Evolutionary conservation across 2,113 vertebrate species (phyloP).

Genomic region (Himantopus leucocephalus): DNA sequence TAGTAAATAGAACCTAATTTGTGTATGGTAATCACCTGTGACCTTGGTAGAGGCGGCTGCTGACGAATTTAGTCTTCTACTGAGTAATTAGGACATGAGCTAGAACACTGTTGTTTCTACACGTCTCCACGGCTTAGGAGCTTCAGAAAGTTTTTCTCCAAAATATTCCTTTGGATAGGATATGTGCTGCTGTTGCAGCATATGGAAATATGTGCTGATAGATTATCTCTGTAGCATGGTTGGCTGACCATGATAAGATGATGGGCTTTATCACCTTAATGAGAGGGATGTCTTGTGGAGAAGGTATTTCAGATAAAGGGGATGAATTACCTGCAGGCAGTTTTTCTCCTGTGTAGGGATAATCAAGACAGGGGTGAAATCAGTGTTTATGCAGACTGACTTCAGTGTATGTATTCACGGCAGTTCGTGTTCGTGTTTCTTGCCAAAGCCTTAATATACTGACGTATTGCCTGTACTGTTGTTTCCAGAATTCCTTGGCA

Average conservation of each 20-base stretch:
- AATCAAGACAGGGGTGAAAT: not conserved
- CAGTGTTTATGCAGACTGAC: not conserved
- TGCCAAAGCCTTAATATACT: not conserved
- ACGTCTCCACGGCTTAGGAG: not conserved
- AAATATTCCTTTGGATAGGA: not conserved
- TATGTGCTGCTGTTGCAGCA: no score
- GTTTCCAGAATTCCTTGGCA: not conserved
- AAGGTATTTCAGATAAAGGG: not conserved
- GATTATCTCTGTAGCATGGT: rapidly evolving
- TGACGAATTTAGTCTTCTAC: not conserved
- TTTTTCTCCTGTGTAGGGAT: not conserved
- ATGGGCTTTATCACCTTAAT: not conserved
- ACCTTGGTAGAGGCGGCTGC: not conserved
- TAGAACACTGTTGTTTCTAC: rapidly evolving
- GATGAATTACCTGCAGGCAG: not conserved
- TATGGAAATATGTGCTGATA: not conserved
- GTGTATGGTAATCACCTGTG: rapidly evolving
- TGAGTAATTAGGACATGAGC: rapidly evolving
- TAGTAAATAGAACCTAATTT: not conserved
- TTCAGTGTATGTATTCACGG: not conserved
- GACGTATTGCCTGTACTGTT: not conserved
- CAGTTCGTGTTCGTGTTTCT: not conserved
- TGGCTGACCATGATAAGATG: not conserved
- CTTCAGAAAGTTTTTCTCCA: not conserved
- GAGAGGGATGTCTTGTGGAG: not conserved